Conservation (phyloP, 2,888 invertebrate genomes). For the Magallana nippona region DNA sequence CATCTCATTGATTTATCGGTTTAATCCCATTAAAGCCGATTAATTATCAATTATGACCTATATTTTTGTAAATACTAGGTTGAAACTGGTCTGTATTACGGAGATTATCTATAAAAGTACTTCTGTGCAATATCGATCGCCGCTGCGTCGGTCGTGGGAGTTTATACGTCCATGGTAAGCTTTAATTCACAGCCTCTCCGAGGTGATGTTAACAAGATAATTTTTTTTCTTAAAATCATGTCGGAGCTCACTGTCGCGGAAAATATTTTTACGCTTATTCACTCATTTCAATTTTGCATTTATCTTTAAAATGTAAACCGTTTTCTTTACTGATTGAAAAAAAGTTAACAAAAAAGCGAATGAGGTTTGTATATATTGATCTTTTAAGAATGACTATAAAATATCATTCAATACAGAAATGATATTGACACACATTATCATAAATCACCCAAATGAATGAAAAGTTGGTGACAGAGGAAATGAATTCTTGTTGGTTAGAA, state of each 20-base stretch:
- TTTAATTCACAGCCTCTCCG: not conserved
- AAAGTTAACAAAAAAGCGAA: too few relatives aligned
- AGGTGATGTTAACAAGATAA: not conserved
- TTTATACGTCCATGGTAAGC: not conserved
- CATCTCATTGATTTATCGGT: conserved; percentile 10
- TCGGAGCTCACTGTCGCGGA: conserved; percentile 2
- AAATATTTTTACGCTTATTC: not conserved
- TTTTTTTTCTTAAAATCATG: not conserved
- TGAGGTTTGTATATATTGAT: too few relatives aligned
- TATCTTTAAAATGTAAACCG: not conserved
- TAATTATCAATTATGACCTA: conserved; percentile 12
- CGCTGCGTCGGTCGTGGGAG: not conserved
- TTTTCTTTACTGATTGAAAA: too few relatives aligned
- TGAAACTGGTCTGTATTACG: conserved; percentile 1
- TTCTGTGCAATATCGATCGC: conserved; percentile 10
- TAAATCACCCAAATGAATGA: too few relatives aligned
- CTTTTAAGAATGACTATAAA: too few relatives aligned
- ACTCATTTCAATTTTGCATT: not conserved
- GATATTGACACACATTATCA: too few relatives aligned
- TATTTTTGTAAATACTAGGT: conserved; percentile 21
- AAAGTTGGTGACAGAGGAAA: too few relatives aligned
- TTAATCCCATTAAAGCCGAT: conserved; percentile 17
- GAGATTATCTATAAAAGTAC: not conserved
- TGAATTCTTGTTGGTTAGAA: too few relatives aligned
- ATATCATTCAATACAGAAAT: too few relatives aligned